phyloP scores from a whole-genome alignment of 2,113 vertebrate genomes.

The Oryctolagus cuniculus region DNA sequence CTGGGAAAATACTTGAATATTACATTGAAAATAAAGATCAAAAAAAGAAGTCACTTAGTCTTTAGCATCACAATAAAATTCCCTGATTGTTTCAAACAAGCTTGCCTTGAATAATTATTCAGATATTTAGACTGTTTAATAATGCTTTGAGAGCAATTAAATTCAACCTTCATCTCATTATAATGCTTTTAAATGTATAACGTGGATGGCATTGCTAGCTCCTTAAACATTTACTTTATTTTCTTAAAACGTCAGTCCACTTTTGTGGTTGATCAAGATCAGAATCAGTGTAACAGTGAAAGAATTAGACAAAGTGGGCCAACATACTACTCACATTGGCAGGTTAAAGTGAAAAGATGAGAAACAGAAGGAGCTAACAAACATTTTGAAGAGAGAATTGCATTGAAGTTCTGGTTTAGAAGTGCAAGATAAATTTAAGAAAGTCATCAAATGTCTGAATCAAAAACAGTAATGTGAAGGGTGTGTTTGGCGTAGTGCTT shows the following conservation, averaged over 20 bases:
- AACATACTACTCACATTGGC: not conserved
- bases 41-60: not conserved
- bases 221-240: not conserved
- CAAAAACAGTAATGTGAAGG: not conserved
- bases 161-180: slow-evolving; percentile 18
- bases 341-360: slow-evolving; percentile 46
- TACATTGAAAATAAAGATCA: slow-evolving; percentile 14
- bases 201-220: not conserved
- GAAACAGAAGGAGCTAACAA: slow-evolving; percentile 5
- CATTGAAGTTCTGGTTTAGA: not conserved
- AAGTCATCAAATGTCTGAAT: not conserved
- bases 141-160: slow-evolving; percentile 27
- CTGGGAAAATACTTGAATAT: slow-evolving; percentile 21
- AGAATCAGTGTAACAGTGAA: slow-evolving; percentile 28
- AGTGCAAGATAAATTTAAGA: not conserved
- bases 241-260: not conserved
- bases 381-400: not conserved
- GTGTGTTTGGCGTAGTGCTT: too few relatives aligned
- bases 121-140: slow-evolving; percentile 46
- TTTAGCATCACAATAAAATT: slow-evolving; percentile 26
- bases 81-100: not conserved
- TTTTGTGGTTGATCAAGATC: not conserved
- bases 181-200: not conserved
- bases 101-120: slow-evolving; percentile 18
- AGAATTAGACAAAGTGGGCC: not conserved